These are phyloP conservation scores for Halcyon malimbica DNA, from an alignment of 2,113 vertebrate genomes.

Conservation along the genomic window DNA sequence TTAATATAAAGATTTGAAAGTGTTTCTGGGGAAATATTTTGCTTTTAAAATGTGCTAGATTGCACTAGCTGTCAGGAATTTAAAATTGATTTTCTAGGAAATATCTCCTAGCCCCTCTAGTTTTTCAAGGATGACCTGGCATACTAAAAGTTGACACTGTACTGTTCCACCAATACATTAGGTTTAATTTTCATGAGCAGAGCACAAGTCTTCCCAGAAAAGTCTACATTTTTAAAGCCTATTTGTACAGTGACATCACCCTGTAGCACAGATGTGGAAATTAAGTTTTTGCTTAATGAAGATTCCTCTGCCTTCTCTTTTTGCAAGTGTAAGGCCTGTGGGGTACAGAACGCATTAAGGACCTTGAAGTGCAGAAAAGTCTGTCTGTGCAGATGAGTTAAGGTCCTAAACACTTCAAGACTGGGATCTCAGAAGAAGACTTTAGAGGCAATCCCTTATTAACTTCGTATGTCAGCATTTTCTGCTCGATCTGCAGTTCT, in stretches of 20 bases:
- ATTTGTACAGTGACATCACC: neutral
- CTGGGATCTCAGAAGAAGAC: neutral
- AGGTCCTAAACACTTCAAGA: neutral
- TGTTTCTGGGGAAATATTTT: neutral
- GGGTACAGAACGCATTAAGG: neutral
- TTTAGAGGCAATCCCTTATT: neutral
- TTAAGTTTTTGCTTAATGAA: neutral
- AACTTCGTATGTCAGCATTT: neutral
- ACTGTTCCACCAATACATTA: neutral
- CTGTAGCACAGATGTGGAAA: neutral
- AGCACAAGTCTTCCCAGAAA: neutral
- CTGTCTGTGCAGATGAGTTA: neutral
- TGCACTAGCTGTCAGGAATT: neutral
- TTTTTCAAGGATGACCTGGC: neutral
- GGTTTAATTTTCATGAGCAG: neutral
- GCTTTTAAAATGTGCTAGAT: neutral
- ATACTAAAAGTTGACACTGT: neutral
- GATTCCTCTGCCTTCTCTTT: neutral
- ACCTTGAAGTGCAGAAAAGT: neutral
- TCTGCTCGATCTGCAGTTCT: neutral
- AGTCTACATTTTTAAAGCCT: neutral
- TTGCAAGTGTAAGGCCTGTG: neutral
- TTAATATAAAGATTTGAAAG: neutral
- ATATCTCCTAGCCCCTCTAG: neutral
- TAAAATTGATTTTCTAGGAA: neutral